Evolutionary conservation across 2,113 vertebrate species (phyloP).

Genomic region (Bos taurus): ARS-UCD2.0 NC_037331.1:76028001-76028500

Average conservation of each 20-base stretch:
- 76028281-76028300: too few species aligned
- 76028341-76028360: not conserved
- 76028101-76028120: not conserved
- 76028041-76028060: not conserved
- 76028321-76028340: not conserved
- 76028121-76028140: not conserved
- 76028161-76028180: not conserved
- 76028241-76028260: too few species aligned
- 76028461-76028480: not conserved
- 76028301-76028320: too few species aligned
- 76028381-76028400: not conserved
- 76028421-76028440: not conserved
- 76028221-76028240: too few species aligned
- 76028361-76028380: not conserved
- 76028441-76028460: not conserved
- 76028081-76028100: not conserved
- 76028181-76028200: not conserved
- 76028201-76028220: too few species aligned
- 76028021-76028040: not conserved
- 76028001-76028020: not conserved
- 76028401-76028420: not conserved
- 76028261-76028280: too few species aligned
- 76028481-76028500: not conserved
- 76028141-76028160: not conserved
- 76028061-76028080: accelerated